These are phyloP conservation scores for Clepsis dumicolana DNA, from an alignment of 2,888 invertebrate species.

Conservation along the genomic window DNA sequence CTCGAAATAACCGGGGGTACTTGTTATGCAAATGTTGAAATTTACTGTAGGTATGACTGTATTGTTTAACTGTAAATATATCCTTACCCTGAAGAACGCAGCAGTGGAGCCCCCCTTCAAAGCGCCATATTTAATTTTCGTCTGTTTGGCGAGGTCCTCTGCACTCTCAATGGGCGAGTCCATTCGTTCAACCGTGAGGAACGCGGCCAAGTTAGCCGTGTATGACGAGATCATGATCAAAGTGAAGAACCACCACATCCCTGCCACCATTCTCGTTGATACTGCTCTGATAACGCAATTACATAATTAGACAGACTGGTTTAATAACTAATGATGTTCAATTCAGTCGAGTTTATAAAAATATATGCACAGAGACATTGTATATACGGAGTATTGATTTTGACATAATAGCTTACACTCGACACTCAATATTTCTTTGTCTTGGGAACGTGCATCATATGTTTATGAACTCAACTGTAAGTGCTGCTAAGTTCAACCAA, in stretches of 20 bases:
- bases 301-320: not conserved
- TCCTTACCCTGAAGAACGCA: constrained; percentile 95
- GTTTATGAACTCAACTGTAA: constrained; percentile 5
- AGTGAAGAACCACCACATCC: constrained; percentile 98
- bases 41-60: constrained; percentile 13
- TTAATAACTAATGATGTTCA: not conserved
- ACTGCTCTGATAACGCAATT: constrained; percentile 88
- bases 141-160: constrained; percentile 98
- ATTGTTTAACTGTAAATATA: constrained; percentile 7
- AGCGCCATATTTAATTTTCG: constrained; percentile 98
- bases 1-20: constrained; percentile 9
- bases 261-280: constrained; percentile 95
- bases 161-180: constrained; percentile 98
- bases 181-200: constrained; percentile 96
- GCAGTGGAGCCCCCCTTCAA: constrained; percentile 97
- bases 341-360: not conserved
- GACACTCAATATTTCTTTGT: not conserved
- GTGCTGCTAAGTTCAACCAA: constrained; percentile 33
- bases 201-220: constrained; percentile 98
- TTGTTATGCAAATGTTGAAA: constrained; percentile 30
- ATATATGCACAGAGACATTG: not conserved
- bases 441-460: not conserved
- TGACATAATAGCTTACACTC: too few relatives aligned
- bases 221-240: constrained; percentile 98
- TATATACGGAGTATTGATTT: not conserved